Evolutionary conservation across 1,140 invertebrate species (phyloP), one percentile per base, ranked within the genome.

Genomic region (Bradynema listronoti): DNA sequence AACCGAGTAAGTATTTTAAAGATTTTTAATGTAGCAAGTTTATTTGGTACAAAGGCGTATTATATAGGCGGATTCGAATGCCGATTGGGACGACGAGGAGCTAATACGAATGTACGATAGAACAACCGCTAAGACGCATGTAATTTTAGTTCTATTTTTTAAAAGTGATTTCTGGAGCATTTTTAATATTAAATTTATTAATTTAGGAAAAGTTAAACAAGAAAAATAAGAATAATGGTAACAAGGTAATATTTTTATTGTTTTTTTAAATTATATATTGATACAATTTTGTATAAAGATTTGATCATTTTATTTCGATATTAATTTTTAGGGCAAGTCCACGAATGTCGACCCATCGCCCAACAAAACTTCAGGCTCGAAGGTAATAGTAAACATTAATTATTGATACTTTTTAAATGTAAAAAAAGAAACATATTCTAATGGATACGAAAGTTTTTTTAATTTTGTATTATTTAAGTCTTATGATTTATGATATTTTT

Each of bases 71-170:
- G n/a, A n/a, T n/a, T n/a, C n/a, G n/a, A n/a, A n/a, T n/a, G n/a
- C n/a, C n/a, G n/a, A n/a, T 6, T 67, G 59, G 62, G 62, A 65
- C 25, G 62, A 65, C 19, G 30, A 61, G n/a, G 62, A 43, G 14
- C 39, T 65, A 16, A 65, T 65, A 19, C 41, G 52, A 39, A 65
- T 65, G 61, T 65, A 66, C 29, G 62, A 65, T n/a, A 46, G 41
- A 27, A 56, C 63, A 6, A 67, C 29, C 5, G 25, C 46, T 14
- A 39, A 53, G 24, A 66, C 25, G 27, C 43, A 54, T 29, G 61
- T 66, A 34, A 43, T 14, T 32, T 64, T 49, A 0, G 3, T n/a
- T 54, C 2, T 11, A n/a, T 24, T n/a, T 34, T 49, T 30, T n/a
- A n/a, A n/a, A n/a, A n/a, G 16, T 49, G 11, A 11, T 39, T 39